These are phyloP conservation scores for Enteromius unitaeniatus DNA, from an alignment of 2,797 vertebrate genomes.

Conservation along the genomic window DNA sequence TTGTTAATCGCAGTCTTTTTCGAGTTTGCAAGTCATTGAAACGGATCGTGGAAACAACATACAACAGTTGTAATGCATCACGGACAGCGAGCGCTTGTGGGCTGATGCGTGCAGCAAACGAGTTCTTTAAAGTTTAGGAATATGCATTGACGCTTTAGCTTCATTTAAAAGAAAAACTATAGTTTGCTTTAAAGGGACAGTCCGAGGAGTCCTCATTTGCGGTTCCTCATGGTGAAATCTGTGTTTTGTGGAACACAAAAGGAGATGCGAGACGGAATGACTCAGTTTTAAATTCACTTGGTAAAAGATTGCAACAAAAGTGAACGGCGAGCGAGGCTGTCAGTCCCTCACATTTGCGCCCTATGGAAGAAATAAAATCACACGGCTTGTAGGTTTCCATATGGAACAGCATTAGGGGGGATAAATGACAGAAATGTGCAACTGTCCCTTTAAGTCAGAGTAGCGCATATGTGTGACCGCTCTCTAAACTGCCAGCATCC, in stretches of 20 bases:
- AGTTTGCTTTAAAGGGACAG: background rate
- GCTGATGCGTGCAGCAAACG: background rate
- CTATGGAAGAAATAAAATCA: background rate
- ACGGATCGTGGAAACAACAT: background rate
- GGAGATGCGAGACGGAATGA: background rate
- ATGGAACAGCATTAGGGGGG: background rate
- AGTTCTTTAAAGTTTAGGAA: slow-evolving; percentile 23
- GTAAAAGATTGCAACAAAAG: background rate
- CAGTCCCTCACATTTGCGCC: background rate
- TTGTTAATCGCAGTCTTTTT: background rate
- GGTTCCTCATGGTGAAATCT: background rate
- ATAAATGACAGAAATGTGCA: background rate
- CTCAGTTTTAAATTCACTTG: background rate
- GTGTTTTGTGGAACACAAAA: background rate
- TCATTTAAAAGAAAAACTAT: too few relatives aligned
- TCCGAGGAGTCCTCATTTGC: background rate
- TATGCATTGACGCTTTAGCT: background rate
- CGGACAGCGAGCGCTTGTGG: background rate
- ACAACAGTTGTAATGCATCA: background rate
- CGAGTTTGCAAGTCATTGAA: slow-evolving; percentile 28
- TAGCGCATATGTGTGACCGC: slow-evolving; percentile 12
- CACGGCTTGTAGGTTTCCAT: background rate
- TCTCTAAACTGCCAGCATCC: background rate
- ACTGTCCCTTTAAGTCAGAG: slow-evolving; percentile 3
- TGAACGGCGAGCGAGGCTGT: background rate